phyloP scores from a whole-genome alignment of 2,888 invertebrate genomes.

The Hirtodrosophila cameraria region DNA sequence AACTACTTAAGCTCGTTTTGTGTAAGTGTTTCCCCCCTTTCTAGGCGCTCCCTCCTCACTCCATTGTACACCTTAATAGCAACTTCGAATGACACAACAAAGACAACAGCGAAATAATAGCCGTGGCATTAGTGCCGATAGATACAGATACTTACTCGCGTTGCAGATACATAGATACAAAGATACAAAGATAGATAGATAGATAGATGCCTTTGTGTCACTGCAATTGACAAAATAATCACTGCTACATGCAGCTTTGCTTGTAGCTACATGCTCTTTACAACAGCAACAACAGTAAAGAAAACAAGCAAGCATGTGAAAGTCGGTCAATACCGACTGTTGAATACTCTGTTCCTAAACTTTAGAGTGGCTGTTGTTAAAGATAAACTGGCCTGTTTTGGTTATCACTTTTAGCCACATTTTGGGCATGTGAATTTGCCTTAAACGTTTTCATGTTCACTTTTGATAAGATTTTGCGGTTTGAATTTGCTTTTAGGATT shows the following conservation, averaged over 20 bases:
- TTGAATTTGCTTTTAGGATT: too few relatives aligned
- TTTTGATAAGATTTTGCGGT: too few relatives aligned
- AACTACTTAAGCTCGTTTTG: slow-evolving; percentile 71
- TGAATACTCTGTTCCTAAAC: too few relatives aligned
- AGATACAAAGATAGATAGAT: slow-evolving; percentile 29
- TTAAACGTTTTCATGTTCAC: too few relatives aligned
- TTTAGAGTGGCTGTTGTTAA: too few relatives aligned
- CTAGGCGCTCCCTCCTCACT: background rate
- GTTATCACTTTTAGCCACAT: too few relatives aligned
- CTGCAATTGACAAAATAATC: slow-evolving; percentile 81
- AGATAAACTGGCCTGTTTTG: too few relatives aligned
- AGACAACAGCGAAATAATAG: slow-evolving; percentile 67
- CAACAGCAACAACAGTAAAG: slow-evolving; percentile 33
- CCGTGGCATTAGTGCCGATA: slow-evolving; percentile 63
- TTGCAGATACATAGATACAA: slow-evolving; percentile 10
- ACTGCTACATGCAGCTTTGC: slow-evolving; percentile 64
- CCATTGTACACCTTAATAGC: too few relatives aligned
- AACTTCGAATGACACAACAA: slow-evolving; percentile 49
- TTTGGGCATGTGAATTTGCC: too few relatives aligned
- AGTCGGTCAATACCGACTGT: too few relatives aligned
- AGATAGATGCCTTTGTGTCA: slow-evolving; percentile 76
- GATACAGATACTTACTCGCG: slow-evolving; percentile 17
- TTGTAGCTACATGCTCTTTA: slow-evolving; percentile 43
- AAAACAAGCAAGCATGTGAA: too few relatives aligned
- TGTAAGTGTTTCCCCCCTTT: slow-evolving; percentile 5